phyloP scores from a whole-genome alignment of 1,140 invertebrate species.

The Zelostemma sp. region DNA sequence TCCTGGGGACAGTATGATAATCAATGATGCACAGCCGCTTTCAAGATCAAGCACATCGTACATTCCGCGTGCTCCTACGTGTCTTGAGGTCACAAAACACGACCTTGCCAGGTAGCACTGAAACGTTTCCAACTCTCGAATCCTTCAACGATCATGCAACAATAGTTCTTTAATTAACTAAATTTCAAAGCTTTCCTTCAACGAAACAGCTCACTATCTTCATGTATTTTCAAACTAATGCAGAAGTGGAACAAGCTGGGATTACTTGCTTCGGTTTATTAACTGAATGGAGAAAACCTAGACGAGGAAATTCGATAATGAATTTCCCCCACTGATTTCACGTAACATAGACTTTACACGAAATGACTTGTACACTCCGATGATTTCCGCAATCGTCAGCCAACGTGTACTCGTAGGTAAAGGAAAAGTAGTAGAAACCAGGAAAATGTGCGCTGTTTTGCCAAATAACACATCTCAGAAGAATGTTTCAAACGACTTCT shows the following conservation, averaged over 20 bases:
- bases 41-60: slow-evolving; percentile 25
- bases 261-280: too few relatives aligned
- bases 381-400: slow-evolving; percentile 7
- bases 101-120: slow-evolving; percentile 16
- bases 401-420: slow-evolving; percentile 6
- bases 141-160: too few relatives aligned
- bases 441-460: slow-evolving; percentile 2
- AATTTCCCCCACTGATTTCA: too few relatives aligned
- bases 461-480: background rate
- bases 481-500: too few relatives aligned
- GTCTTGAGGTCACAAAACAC: slow-evolving; percentile 22
- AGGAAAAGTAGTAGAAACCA: slow-evolving; percentile 1
- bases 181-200: too few relatives aligned
- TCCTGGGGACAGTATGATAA: slow-evolving; percentile 16
- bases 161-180: too few relatives aligned
- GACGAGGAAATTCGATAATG: too few relatives aligned
- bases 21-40: slow-evolving; percentile 33
- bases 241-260: too few relatives aligned
- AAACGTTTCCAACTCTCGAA: slow-evolving; percentile 10
- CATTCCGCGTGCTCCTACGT: slow-evolving; percentile 16
- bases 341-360: slow-evolving; percentile 1
- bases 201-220: too few relatives aligned
- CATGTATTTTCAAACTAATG: too few relatives aligned
- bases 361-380: background rate
- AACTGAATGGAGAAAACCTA: too few relatives aligned